Evolutionary conservation across 2,113 vertebrate species (phyloP).

Genomic region (Noctilio leporinus): DNA sequence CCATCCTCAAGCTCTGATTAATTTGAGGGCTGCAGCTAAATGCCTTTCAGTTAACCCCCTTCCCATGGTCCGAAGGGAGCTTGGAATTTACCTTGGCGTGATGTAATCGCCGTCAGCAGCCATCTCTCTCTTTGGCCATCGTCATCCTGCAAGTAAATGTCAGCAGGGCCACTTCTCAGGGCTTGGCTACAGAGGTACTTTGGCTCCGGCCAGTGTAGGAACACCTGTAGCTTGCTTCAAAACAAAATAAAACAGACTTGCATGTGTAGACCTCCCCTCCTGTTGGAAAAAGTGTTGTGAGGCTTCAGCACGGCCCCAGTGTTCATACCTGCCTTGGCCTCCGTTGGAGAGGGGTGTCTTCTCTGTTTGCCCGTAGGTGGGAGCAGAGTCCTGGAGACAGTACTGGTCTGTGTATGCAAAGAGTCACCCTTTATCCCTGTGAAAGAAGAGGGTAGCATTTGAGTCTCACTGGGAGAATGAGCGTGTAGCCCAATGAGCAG

Average conservation of each 20-base stretch:
- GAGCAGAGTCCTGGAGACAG: neutral
- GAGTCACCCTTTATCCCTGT: neutral
- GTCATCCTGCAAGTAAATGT: rapidly evolving
- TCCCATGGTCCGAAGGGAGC: neutral
- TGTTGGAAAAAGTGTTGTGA: neutral
- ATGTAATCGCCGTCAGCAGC: neutral
- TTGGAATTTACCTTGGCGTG: neutral
- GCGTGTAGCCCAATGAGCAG: neutral
- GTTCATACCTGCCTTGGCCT: neutral
- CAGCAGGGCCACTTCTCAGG: neutral
- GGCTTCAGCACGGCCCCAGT: rapidly evolving
- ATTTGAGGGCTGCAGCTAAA: neutral
- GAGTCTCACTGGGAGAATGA: neutral
- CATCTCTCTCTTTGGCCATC: neutral
- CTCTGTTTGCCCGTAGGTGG: neutral
- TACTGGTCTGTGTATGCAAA: neutral
- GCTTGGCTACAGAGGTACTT: neutral
- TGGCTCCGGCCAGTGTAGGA: neutral
- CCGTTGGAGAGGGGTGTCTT: neutral
- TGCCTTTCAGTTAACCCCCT: neutral
- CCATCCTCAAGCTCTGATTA: neutral
- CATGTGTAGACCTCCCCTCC: neutral
- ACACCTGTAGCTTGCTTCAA: neutral
- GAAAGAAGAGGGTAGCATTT: neutral
- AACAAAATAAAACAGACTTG: neutral